These are phyloP conservation scores for Glareola pratincola DNA, from an alignment of 2,113 vertebrate genomes.

Conservation along the genomic window DNA sequence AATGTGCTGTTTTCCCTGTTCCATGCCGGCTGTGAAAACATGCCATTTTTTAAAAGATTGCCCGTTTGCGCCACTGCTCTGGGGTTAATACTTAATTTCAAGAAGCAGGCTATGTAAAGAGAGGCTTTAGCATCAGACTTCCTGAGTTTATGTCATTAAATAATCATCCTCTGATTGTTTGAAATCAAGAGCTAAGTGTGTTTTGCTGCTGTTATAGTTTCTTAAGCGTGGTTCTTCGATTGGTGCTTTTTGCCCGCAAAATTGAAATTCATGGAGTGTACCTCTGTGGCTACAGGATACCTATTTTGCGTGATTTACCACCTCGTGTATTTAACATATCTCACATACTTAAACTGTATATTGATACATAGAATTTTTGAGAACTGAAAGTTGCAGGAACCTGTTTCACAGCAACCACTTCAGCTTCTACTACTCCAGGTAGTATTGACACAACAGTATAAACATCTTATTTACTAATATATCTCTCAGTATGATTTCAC, in stretches of 20 bases:
- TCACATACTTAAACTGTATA: neutral
- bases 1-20: constrained; percentile 18
- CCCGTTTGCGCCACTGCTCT: neutral
- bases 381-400: neutral
- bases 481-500: neutral
- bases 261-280: neutral
- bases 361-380: neutral
- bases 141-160: neutral
- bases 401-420: neutral
- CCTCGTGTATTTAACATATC: neutral
- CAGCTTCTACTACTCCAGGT: neutral
- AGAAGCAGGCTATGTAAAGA: neutral
- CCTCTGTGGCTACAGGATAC: neutral
- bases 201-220: neutral
- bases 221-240: neutral
- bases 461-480: neutral
- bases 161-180: neutral
- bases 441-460: neutral
- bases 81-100: neutral
- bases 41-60: neutral
- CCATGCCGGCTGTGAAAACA: neutral
- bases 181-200: neutral
- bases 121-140: neutral
- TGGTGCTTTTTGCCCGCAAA: neutral
- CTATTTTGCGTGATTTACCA: neutral